A percentile compares a stretch with the other conserved stretches of the same genome.
Conservation (phyloP, 2,113 vertebrate genomes). For the Gracilinanus agilis region DNA sequence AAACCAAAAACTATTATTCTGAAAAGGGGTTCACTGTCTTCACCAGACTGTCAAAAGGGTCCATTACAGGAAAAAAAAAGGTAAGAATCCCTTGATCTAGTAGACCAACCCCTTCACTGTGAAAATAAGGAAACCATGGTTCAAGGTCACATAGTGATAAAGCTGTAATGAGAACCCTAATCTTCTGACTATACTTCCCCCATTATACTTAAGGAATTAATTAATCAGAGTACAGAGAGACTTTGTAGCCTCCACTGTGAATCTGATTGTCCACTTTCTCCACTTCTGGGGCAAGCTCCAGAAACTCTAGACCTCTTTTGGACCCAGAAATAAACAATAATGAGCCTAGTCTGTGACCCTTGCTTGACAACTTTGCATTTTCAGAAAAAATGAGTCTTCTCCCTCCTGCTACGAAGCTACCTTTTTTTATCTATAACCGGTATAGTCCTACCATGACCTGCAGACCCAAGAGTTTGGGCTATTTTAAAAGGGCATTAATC, state of each 20-base stretch:
- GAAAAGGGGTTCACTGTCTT: neutral
- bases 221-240: neutral
- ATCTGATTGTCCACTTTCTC: neutral
- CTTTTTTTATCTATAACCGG: neutral
- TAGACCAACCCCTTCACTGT: neutral
- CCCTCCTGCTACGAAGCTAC: neutral
- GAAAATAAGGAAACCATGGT: neutral
- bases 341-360: neutral
- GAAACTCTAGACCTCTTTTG: neutral
- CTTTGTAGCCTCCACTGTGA: neutral
- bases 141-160: neutral
- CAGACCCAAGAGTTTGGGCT: conserved; percentile 58
- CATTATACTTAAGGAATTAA: neutral
- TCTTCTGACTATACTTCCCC: neutral
- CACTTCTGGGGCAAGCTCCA: neutral
- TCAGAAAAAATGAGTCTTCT: neutral
- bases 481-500: conserved; percentile 70
- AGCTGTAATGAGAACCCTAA: neutral
- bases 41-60: neutral
- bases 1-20: neutral
- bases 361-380: neutral
- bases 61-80: neutral
- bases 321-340: neutral
- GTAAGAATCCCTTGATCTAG: neutral
- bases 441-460: neutral